A percentile compares a stretch with the other conserved stretches of the same genome.
Conservation (phyloP, 2,113 vertebrate genomes). For the Typhlomys cinereus region DNA sequence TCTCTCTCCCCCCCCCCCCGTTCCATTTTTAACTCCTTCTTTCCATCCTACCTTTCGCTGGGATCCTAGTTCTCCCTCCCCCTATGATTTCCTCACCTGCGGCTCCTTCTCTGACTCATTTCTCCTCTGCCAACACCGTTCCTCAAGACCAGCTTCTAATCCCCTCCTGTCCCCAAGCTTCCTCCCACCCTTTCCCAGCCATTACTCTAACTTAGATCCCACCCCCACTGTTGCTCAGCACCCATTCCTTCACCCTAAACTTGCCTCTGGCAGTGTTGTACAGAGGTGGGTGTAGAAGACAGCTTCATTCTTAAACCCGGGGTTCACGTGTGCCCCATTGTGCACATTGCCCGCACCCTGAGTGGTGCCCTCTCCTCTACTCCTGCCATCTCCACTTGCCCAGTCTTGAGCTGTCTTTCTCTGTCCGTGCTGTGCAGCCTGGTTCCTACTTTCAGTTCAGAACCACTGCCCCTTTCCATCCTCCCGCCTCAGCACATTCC, state of each 20-base stretch:
- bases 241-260: neutral
- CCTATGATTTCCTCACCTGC: neutral
- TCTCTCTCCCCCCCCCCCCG: neutral
- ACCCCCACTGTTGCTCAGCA: neutral
- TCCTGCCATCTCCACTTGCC: neutral
- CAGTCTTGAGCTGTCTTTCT: neutral
- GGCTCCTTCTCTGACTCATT: neutral
- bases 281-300: neutral
- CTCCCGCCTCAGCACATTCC: constrained; percentile 46
- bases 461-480: neutral
- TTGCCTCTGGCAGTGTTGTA: neutral
- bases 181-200: neutral
- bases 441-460: neutral
- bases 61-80: neutral
- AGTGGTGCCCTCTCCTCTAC: neutral
- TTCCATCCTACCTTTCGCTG: neutral
- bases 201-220: neutral
- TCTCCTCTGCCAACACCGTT: neutral
- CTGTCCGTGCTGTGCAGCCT: neutral
- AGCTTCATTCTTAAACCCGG: neutral
- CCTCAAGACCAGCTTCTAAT: neutral
- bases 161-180: neutral
- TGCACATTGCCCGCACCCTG: neutral
- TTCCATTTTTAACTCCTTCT: neutral
- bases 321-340: accelerated